Percentiles rank a stretch among this genome's conserved stretches.
phyloP scores from a whole-genome alignment of 2,888 invertebrate genomes.

The Sminthurinus aureus region DNA sequence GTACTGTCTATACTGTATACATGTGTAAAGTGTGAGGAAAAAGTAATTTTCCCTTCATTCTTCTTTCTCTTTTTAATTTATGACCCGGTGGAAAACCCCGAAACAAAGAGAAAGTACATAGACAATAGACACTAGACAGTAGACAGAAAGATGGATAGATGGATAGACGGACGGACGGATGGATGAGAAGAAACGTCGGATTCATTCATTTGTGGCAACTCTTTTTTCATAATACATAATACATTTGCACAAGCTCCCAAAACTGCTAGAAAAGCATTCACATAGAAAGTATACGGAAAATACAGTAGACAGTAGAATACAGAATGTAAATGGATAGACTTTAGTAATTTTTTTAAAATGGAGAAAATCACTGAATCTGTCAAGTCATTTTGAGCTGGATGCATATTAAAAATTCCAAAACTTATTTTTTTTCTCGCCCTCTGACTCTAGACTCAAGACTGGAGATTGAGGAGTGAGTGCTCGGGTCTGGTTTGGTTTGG shows the following conservation, averaged over 20 bases:
- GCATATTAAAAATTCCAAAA: constrained; percentile 39
- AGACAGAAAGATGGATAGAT: too few relatives aligned
- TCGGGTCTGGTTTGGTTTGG: neutral
- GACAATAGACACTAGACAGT: too few relatives aligned
- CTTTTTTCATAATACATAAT: too few relatives aligned
- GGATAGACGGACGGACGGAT: too few relatives aligned
- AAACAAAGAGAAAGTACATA: neutral
- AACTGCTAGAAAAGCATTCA: too few relatives aligned
- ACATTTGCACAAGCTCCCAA: too few relatives aligned
- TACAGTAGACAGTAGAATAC: neutral
- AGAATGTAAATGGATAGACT: neutral
- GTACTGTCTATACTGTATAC: too few relatives aligned
- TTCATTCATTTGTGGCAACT: neutral
- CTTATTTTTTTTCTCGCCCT: constrained; percentile 26
- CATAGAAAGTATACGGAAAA: too few relatives aligned
- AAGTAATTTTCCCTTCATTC: neutral
- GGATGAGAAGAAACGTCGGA: neutral
- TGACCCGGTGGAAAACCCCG: neutral
- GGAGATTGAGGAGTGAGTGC: constrained; percentile 11
- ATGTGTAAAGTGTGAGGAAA: neutral
- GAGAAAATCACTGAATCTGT: constrained; percentile 28
- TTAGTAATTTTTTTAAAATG: constrained; percentile 27
- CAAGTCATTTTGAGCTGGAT: constrained; percentile 32
- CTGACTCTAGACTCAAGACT: neutral
- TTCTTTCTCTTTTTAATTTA: constrained; percentile 15